Base-by-base conservation (phyloP, 1,140 invertebrate genomes). In the Papilio machaon region DNA sequence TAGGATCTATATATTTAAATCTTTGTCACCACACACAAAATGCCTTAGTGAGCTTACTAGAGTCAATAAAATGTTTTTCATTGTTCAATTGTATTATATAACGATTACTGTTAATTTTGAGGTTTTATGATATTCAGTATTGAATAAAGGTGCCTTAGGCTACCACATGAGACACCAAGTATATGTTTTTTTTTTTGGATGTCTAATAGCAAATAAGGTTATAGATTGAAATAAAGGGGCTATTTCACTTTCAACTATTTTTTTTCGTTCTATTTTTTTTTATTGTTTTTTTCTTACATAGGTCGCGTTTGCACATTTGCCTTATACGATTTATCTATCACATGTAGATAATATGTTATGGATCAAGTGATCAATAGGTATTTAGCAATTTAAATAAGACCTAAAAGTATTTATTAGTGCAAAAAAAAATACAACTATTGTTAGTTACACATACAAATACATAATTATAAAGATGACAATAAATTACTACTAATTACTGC, bases 41-140 rank as follows among this genome's bases (percentile, higher is more conserved):
- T 75, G 73, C 47, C 47, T 75, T 75, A 75, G 73, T 75, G 73
- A 75, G 73, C 73, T 75, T 76, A 76, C 47, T 76, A 76, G 74
- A 54, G 74, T 76, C 74, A 76, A 76, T 76, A 52, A 52, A 76
- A 52, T 15, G 15, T 30, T 76, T 76, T 76, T 30, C 7, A 19
- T 49, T 8, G 49, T 76, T 76, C n/a, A 30, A 74, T 52, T 76
- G 47, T 76, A 76, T 19, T 46, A 23, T 43, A 52, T 17, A 76
- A 52, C 74, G 6, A 30, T 76, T 15, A n/a, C 52, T 54, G 74
- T 76, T 76, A 30, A 76, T 54, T 76, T 75, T 75, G 46, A 75
- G 7, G 23, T 54, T 76, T 30, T 76, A 76, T 52, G 35, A 54
- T 52, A 76, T 70, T 13, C 64, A 35, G 64, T 70, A 70, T 70